phyloP scores from a whole-genome alignment of 2,113 vertebrate genomes.

The Crotalus tigris region DNA sequence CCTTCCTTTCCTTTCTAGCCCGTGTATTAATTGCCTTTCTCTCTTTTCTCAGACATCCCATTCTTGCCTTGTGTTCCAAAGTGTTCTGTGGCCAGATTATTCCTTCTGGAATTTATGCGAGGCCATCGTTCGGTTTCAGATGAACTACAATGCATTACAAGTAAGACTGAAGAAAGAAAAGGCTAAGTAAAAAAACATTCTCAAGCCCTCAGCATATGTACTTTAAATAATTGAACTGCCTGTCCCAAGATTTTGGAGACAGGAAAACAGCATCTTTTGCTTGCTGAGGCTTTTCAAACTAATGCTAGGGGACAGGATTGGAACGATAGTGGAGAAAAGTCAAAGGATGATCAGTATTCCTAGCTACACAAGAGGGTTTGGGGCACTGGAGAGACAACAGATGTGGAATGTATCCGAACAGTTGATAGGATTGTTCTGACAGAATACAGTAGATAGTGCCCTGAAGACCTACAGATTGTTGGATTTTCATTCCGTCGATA shows the following conservation, averaged over 20 bases:
- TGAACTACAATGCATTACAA: conserved; percentile 87
- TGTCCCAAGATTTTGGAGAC: not conserved
- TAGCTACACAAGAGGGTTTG: not conserved
- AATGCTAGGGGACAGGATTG: not conserved
- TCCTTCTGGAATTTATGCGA: conserved; percentile 98
- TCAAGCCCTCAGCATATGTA: not conserved
- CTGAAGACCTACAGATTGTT: not conserved
- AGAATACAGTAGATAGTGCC: not conserved
- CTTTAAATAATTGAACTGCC: not conserved
- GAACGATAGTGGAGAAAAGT: not conserved
- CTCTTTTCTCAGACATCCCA: conserved; percentile 84
- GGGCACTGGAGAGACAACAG: not conserved
- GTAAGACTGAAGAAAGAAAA: conserved; percentile 63
- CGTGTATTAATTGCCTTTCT: conserved; percentile 2
- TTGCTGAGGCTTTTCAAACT: not conserved
- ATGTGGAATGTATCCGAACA: not conserved
- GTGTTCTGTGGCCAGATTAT: conserved; percentile 95
- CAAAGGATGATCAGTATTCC: not conserved
- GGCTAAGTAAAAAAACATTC: not conserved
- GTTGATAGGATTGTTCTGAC: not conserved
- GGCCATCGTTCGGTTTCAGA: conserved; percentile 90
- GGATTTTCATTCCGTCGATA: not conserved
- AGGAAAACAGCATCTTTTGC: not conserved
- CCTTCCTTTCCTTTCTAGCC: not conserved
- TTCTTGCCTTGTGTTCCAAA: conserved; percentile 94